Percentiles rank a stretch among this genome's conserved stretches.
phyloP scores from a whole-genome alignment of 2,113 vertebrate species.

The Pagrus major region DNA sequence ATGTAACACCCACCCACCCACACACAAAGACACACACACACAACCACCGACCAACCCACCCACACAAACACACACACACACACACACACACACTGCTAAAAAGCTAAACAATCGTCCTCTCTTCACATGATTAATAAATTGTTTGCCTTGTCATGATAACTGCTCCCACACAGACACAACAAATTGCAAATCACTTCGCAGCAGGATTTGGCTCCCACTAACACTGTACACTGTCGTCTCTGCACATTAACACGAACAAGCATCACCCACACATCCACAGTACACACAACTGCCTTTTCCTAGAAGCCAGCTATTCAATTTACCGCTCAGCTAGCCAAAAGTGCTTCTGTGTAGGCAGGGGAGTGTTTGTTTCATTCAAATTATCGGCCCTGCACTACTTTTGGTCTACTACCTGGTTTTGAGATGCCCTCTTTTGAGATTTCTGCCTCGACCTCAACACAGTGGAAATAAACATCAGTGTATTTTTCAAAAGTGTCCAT shows the following conservation, averaged over 20 bases:
- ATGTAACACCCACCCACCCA: slow-evolving; percentile 44
- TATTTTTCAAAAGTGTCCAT: neutral
- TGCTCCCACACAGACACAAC: neutral
- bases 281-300: slow-evolving; percentile 11
- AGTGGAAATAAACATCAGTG: neutral
- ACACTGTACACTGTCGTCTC: neutral
- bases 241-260: neutral
- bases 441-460: too few species aligned
- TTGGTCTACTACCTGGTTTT: neutral
- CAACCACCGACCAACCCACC: too few species aligned
- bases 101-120: neutral
- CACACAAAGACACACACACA: neutral
- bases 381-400: neutral
- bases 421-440: neutral
- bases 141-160: neutral
- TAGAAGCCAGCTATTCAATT: neutral
- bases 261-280: slow-evolving; percentile 11
- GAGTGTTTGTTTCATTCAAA: neutral
- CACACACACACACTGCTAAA: neutral
- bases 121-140: slow-evolving; percentile 6
- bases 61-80: neutral
- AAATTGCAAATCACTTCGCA: neutral
- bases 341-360: neutral
- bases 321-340: neutral
- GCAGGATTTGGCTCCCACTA: neutral